Evolutionary conservation across 2,797 vertebrate genomes (phyloP).

Genomic region (Margarornis squamiger): DNA sequence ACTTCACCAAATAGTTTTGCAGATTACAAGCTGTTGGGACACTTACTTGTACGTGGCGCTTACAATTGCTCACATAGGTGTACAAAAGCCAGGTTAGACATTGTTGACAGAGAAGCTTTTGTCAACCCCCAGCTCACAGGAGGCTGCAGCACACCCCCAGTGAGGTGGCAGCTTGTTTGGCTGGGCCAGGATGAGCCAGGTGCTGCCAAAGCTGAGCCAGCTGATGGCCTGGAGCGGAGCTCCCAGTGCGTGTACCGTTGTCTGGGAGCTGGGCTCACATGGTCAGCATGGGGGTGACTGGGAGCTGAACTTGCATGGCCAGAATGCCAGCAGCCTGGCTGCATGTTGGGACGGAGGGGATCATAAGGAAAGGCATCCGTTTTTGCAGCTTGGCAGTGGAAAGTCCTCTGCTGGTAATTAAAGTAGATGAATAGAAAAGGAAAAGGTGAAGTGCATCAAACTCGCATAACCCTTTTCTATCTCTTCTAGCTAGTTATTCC

Average conservation of each 20-base stretch:
- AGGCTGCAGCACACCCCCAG: background rate
- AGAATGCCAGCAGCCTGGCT: background rate
- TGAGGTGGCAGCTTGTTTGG: background rate
- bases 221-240: background rate
- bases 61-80: fast-evolving
- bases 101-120: background rate
- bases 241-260: background rate
- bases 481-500: background rate
- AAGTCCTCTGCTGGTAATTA: background rate
- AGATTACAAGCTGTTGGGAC: background rate
- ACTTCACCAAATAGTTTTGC: background rate
- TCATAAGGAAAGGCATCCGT: background rate
- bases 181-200: background rate
- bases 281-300: background rate
- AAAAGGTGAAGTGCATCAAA: background rate
- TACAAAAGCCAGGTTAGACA: background rate
- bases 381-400: background rate
- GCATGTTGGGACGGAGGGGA: fast-evolving
- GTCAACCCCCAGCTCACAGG: background rate
- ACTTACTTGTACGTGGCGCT: fast-evolving
- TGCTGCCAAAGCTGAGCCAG: background rate
- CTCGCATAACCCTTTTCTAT: background rate
- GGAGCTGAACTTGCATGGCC: background rate
- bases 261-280: background rate
- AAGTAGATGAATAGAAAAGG: background rate